Base-by-base conservation (phyloP, 2,797 vertebrate species). In the Silurus aristotelis region DNA sequence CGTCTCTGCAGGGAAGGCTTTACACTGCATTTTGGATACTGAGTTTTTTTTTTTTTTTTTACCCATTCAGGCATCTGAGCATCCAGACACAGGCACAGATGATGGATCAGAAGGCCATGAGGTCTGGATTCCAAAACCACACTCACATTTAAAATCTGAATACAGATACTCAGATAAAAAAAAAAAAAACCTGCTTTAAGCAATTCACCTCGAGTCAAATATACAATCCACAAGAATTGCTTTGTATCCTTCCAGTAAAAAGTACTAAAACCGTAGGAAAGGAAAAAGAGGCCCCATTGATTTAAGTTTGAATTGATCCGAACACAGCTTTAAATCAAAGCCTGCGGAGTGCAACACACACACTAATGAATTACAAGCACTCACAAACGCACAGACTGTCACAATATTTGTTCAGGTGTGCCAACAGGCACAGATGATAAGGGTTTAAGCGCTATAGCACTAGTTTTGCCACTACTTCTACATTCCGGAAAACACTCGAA, bases 341-440 rank as follows among this genome's bases (percentile, higher is more conserved):
- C 58, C 20, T n/a, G 43, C 15, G 75, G 61, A 67, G 38, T 43
- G n/a, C 17, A 25, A 58, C 48, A 58, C 20, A 38, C 67, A 38
- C 22, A 55, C 7, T 52, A 71, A 80, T 64, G 27, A 70, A 84
- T 17, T 48, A 48, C 38, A 80, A 80, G n/a, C 63, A 68, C 31
- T 64, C 61, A 82, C 52, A 61, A 80, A 86, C 70, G 76, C n/a
- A 76, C n/a, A 63, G 63, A 31, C 25, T 71, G 68, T 52, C 61
- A 56, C 67, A 84, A 80, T 70, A 84, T 76, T 58, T 82, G 20
- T 60, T 82, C 55, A 82, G 61, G 63, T 61, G 61, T 77, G 55
- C 72, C 64, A 85, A 46, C 52, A 46, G 61, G 68, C 22, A 75
- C 61, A 67, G 19, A 76, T 85, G 52, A 82, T 77, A 76, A 61